phyloP scores from a whole-genome alignment of 2,797 vertebrate genomes.

The Thamnophis elegans region DNA sequence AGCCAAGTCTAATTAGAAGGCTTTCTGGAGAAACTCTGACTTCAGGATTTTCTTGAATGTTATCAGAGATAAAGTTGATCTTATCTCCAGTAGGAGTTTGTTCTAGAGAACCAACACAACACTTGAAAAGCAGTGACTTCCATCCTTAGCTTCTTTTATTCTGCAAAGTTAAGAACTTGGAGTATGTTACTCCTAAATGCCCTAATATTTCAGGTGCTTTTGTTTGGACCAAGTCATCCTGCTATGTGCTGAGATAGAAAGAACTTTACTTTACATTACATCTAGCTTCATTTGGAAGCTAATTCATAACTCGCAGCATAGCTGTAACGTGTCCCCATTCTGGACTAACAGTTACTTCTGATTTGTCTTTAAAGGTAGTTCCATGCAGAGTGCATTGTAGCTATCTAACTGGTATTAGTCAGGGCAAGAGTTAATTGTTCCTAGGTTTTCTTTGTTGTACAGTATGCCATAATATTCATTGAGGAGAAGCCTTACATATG shows the following conservation, averaged over 20 bases:
- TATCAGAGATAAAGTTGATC: background rate
- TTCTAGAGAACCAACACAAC: background rate
- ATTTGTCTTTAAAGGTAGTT: background rate
- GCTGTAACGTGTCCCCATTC: background rate
- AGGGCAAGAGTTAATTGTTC: background rate
- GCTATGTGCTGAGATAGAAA: background rate
- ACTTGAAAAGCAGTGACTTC: background rate
- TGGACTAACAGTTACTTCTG: background rate
- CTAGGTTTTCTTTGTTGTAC: background rate
- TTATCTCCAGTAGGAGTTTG: background rate
- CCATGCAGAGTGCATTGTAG: background rate
- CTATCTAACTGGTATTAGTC: background rate
- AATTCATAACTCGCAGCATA: background rate
- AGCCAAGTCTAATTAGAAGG: background rate
- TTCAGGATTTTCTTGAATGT: background rate
- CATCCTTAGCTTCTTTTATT: background rate
- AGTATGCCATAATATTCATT: background rate
- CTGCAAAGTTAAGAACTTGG: background rate
- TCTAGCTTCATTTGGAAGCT: background rate
- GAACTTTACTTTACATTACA: background rate
- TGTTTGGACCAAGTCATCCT: background rate
- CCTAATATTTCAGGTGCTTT: background rate
- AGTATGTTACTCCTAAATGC: background rate
- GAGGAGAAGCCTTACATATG: conserved; percentile 15
- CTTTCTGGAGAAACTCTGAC: background rate